A percentile compares a stretch with the other conserved stretches of the same genome.
These are phyloP conservation scores for Tetranychus cinnabarinus DNA, from an alignment of 1,140 invertebrate genomes.

Conservation along the genomic window DNA sequence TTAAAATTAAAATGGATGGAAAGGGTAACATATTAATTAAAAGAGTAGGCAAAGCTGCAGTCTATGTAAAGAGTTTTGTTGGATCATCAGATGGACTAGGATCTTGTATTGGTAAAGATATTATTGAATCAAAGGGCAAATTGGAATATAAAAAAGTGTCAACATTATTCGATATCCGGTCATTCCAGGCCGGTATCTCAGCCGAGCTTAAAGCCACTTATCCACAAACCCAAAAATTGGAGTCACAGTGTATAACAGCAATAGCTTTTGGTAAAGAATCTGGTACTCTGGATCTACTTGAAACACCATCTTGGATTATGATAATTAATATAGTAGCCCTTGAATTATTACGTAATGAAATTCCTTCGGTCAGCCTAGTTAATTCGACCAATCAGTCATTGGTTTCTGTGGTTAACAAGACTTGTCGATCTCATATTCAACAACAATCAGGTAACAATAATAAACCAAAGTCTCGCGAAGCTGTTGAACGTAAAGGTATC, in stretches of 20 bases:
- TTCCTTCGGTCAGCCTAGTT: conserved; percentile 3
- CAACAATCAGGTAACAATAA: no score
- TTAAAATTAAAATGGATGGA: conserved; percentile 82
- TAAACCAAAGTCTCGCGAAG: no score
- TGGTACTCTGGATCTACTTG: conserved; percentile 41
- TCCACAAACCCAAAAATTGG: conserved; percentile 58
- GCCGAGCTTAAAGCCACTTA: conserved; percentile 44
- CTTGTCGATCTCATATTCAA: no score
- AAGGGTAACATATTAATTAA: conserved; percentile 79
- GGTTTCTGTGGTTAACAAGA: neutral
- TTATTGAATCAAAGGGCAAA: conserved; percentile 57
- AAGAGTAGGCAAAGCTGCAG: conserved; percentile 67
- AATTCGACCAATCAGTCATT: neutral
- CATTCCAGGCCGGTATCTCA: conserved; percentile 60
- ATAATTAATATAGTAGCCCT: conserved; percentile 83
- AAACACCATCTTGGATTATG: conserved; percentile 78
- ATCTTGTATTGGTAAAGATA: conserved; percentile 37
- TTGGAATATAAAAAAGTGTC: conserved; percentile 74
- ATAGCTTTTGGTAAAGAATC: conserved; percentile 54
- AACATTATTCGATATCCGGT: conserved; percentile 91
- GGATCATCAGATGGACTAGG: neutral
- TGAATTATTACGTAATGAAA: conserved; percentile 65
- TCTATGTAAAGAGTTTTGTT: conserved; percentile 41
- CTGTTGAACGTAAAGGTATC: no score
- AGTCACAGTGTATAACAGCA: conserved; percentile 68